Conservation (phyloP, 1,140 invertebrate species). For the Tigriopus japonicus region DNA sequence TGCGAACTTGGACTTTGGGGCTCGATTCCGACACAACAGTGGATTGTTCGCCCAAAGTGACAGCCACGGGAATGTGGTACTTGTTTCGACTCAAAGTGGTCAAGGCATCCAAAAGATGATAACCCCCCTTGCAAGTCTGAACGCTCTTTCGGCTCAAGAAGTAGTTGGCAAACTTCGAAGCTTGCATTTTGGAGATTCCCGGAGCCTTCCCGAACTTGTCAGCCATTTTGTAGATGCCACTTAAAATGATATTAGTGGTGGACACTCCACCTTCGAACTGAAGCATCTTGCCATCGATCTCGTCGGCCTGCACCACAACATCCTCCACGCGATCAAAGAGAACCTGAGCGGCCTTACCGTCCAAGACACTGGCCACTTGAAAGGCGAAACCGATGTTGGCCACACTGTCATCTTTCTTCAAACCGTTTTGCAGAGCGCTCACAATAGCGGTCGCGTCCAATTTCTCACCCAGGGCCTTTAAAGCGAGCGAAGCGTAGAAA, state of each 20-base stretch:
- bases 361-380: background rate
- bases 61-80: conserved; percentile 48
- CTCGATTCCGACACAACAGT: conserved; percentile 42
- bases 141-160: conserved; percentile 73
- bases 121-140: conserved; percentile 58
- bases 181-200: conserved; percentile 51
- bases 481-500: conserved; percentile 27
- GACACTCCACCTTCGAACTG: conserved; percentile 81
- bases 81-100: conserved; percentile 41
- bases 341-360: conserved; percentile 35
- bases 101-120: conserved; percentile 56
- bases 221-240: conserved; percentile 49
- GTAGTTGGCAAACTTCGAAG: conserved; percentile 76
- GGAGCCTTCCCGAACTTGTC: conserved; percentile 44
- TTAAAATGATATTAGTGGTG: conserved; percentile 40
- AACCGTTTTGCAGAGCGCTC: conserved; percentile 40
- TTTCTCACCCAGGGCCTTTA: conserved; percentile 26
- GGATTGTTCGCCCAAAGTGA: conserved; percentile 50
- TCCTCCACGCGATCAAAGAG: conserved; percentile 66
- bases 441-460: conserved; percentile 32
- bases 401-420: conserved; percentile 56
- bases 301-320: conserved; percentile 79
- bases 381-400: conserved; percentile 35
- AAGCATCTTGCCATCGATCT: conserved; percentile 65
- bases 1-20: conserved; percentile 48